Evolutionary conservation across 2,888 invertebrate species (phyloP).

Genomic region (Pollenia angustigena): DNA sequence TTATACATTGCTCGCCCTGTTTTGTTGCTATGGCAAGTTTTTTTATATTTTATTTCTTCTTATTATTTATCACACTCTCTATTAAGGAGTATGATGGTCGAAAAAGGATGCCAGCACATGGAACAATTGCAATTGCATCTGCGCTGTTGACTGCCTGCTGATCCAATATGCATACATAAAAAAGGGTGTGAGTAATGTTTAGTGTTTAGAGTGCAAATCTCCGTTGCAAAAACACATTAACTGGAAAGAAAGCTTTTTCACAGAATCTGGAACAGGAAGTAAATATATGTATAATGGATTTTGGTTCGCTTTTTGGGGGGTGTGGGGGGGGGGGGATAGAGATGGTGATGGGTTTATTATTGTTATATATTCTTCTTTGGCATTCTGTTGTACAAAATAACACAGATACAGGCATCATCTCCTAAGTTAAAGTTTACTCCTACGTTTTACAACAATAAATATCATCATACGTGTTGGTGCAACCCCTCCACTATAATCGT

Average conservation of each 20-base stretch:
- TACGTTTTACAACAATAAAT: constrained; percentile 49
- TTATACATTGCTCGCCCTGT: constrained; percentile 47
- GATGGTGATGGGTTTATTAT: not conserved
- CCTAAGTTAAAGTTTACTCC: constrained; percentile 25
- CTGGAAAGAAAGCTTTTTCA: constrained; percentile 58
- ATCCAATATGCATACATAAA: not conserved
- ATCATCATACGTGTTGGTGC: constrained; percentile 32
- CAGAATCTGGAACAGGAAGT: constrained; percentile 8
- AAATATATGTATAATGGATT: constrained; percentile 25
- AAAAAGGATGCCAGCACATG: constrained; percentile 36
- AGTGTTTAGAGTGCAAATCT: constrained; percentile 36
- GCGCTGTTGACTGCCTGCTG: constrained; percentile 46
- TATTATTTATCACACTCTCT: constrained; percentile 26
- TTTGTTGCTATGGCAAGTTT: constrained; percentile 70
- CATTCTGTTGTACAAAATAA: not conserved
- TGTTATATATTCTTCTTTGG: not conserved
- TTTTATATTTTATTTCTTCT: not conserved
- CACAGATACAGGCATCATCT: not conserved
- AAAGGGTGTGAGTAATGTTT: constrained; percentile 28
- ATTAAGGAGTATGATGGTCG: constrained; percentile 34
- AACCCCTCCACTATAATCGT: not conserved
- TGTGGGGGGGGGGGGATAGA: not conserved
- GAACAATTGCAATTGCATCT: constrained; percentile 65
- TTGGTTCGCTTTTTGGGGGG: not conserved
- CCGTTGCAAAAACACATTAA: not conserved